Conservation (phyloP, 1,140 invertebrate species). For the Gonioctena quinquepunctata region DNA sequence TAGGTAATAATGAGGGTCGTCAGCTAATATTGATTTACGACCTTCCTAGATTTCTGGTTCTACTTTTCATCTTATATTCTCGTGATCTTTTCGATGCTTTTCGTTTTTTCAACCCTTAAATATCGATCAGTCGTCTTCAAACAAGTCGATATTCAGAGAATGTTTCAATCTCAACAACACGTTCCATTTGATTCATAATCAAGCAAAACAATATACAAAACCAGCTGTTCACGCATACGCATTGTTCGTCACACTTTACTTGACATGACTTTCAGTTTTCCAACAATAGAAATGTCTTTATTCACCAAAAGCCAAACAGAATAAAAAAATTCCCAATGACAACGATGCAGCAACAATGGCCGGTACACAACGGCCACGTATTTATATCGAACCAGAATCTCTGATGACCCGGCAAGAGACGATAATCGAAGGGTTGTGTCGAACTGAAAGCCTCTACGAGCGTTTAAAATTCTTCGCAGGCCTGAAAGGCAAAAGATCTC, state of each 20-base stretch:
- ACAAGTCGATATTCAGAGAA: background rate
- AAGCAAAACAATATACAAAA: background rate
- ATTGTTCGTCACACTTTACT: too few relatives aligned
- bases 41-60: too few relatives aligned
- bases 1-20: too few relatives aligned
- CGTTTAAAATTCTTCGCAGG: constrained; percentile 7
- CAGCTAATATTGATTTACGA: too few relatives aligned
- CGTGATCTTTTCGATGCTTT: too few relatives aligned
- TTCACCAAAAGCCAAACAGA: background rate
- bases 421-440: constrained; percentile 14
- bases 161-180: background rate
- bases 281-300: background rate
- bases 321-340: background rate
- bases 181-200: background rate
- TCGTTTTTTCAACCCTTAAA: too few relatives aligned
- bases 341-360: background rate
- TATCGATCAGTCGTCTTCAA: too few relatives aligned
- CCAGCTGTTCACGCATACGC: too few relatives aligned
- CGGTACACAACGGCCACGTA: background rate
- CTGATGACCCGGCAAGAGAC: constrained; percentile 11
- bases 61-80: too few relatives aligned
- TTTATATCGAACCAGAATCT: constrained; percentile 1
- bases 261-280: too few relatives aligned
- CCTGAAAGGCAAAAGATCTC: background rate
- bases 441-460: background rate